Percentiles rank a stretch among this genome's conserved stretches.
Evolutionary conservation across 35 echinoderm and acorn worm species (phyloP).

Genomic region (Anneissia japonica): DNA sequence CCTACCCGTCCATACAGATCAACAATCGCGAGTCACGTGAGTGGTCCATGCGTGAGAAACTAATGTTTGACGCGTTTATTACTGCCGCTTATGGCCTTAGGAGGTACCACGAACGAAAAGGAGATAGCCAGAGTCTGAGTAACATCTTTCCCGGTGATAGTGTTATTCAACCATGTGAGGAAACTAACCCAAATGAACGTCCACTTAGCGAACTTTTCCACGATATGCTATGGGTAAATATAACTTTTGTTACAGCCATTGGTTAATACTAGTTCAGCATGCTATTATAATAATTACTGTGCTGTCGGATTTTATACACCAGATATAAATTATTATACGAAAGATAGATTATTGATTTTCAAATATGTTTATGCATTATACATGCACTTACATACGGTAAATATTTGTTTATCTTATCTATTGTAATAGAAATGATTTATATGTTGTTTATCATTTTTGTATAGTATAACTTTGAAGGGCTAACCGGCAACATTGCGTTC

Average conservation of each 20-base stretch:
- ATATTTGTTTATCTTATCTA: too few relatives aligned
- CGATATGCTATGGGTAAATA: background rate
- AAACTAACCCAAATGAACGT: background rate
- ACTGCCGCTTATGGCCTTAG: slow-evolving; percentile 64
- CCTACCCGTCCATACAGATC: slow-evolving; percentile 36
- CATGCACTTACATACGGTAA: background rate
- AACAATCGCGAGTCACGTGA: background rate
- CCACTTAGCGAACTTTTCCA: background rate
- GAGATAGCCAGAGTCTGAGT: background rate
- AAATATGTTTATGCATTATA: too few relatives aligned
- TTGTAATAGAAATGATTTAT: too few relatives aligned
- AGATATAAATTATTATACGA: too few relatives aligned
- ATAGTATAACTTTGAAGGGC: slow-evolving; percentile 56
- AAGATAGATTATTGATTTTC: too few relatives aligned
- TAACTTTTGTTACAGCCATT: too few relatives aligned
- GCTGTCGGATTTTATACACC: too few relatives aligned
- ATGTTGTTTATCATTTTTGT: too few relatives aligned
- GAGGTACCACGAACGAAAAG: slow-evolving; percentile 35
- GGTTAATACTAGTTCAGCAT: too few relatives aligned
- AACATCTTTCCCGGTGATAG: background rate
- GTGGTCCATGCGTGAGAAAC: slow-evolving; percentile 60
- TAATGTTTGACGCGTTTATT: slow-evolving; percentile 75
- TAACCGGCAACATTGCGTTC: slow-evolving; percentile 59
- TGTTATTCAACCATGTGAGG: background rate
- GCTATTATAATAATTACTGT: too few relatives aligned